phyloP scores from a whole-genome alignment of 2,888 invertebrate genomes.

The Sceliomorpha sp. region DNA sequence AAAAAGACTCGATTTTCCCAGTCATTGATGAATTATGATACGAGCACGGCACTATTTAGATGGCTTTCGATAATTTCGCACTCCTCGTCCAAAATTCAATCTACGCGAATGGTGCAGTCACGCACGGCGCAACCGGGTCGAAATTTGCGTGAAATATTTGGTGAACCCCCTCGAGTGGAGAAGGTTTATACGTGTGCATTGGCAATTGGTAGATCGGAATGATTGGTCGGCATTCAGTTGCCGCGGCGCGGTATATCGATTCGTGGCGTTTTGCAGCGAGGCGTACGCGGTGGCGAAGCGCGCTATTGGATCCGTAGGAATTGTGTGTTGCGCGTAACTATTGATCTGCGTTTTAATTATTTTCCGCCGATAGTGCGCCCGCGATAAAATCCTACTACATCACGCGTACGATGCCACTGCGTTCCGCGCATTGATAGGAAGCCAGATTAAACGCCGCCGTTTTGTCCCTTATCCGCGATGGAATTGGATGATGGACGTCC shows the following conservation, averaged over 20 bases:
- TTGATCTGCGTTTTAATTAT: conserved; percentile 69
- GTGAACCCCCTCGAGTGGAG: conserved; percentile 45
- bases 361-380: conserved; percentile 58
- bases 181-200: conserved; percentile 43
- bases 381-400: conserved; percentile 57
- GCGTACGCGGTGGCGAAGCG: too few relatives aligned
- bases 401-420: conserved; percentile 41
- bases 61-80: conserved; percentile 41
- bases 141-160: conserved; percentile 54
- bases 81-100: conserved; percentile 50
- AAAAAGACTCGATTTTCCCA: too few relatives aligned
- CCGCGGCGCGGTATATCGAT: conserved; percentile 49
- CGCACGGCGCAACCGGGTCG: conserved; percentile 23
- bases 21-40: too few relatives aligned
- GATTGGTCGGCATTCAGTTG: conserved; percentile 47
- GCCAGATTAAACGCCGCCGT: conserved; percentile 47
- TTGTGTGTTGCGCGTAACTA: conserved; percentile 56
- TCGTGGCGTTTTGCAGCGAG: conserved; percentile 28
- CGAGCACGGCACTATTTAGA: conserved; percentile 27
- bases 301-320: conserved; percentile 21
- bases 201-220: conserved; percentile 50
- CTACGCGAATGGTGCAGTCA: conserved; percentile 38
- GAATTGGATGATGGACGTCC: conserved; percentile 47
- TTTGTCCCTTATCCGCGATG: conserved; percentile 51
- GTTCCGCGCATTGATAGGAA: conserved; percentile 23